Base-by-base conservation (phyloP, 2,888 invertebrate species). In the Diadromus collaris region DNA sequence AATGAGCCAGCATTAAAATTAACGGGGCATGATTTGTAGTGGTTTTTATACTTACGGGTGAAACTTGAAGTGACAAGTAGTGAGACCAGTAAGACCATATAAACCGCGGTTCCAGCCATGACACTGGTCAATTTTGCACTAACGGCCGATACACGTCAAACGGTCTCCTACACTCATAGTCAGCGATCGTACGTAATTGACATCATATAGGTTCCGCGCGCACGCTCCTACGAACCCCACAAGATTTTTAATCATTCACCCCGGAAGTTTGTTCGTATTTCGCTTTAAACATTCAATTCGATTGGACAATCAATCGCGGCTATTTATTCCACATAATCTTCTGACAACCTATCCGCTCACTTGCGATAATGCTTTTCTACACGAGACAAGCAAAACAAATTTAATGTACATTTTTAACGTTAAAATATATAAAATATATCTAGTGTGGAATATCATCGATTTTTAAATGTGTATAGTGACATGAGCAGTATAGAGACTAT, bases 71-170 rank as follows among this genome's bases (percentile, higher is more conserved):
- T 56, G 60, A 74, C 60, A 48, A 80, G 48, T 56, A 73, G 61
- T n/a, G 76, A 60, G 24, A 63, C 67, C 44, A 73, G 61, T n/a
- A 80, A 60, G 24, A 63, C 67, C 44, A 80, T 65, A 68, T 60
- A 44, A 69, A 51, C 34, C 67, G 65, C 73, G 61, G 73, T 73
- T 76, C 73, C 76, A 70, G 48, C 46, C 79, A 80, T 80, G 64
- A 19, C 76, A 69, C 79, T 21, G 79, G 73, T 76, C 61, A 76
- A 56, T 70, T 76, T 73, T 64, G 60, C 67, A 80, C 79, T 80
- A 74, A 76, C 60, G 70, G 56, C 65, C 70, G 76, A 80, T 76
- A 76, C 69, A 58, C 46, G 67, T 70, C 65, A 58, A 76, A 76
- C 56, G 60, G 76, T 76, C 73, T 76, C 69, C 69, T 67, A 69